Evolutionary conservation across 2,888 invertebrate genomes (phyloP).

Genomic region (Patella depressa): DNA sequence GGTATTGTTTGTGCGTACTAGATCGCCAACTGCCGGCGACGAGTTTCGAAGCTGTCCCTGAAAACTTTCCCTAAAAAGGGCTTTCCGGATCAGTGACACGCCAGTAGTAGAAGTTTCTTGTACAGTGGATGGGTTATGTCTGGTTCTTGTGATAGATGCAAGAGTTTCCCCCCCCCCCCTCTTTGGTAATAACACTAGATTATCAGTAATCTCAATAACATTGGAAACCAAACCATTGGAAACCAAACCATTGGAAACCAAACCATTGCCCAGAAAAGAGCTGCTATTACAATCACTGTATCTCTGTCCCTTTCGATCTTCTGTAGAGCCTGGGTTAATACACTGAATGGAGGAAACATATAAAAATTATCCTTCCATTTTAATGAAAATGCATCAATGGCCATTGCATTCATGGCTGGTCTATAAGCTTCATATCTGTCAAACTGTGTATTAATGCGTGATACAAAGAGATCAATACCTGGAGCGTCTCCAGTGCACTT

Average conservation of each 20-base stretch:
- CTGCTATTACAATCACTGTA: conserved; percentile 20
- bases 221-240: conserved; percentile 16
- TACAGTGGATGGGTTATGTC: conserved; percentile 19
- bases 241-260: conserved; percentile 1
- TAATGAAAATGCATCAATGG: conserved; percentile 27
- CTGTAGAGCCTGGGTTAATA: conserved; percentile 21
- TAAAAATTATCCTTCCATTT: conserved; percentile 15
- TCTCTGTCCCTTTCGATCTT: conserved; percentile 25
- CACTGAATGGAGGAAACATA: conserved; percentile 30
- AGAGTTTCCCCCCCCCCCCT: neutral
- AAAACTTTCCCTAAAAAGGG: conserved; percentile 20
- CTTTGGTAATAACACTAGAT: conserved; percentile 20
- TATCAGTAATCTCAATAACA: too few relatives aligned
- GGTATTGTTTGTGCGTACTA: conserved; percentile 21
- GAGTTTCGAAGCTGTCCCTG: conserved; percentile 18
- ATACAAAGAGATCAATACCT: too few relatives aligned
- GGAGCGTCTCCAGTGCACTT: too few relatives aligned
- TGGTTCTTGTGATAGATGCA: conserved; percentile 11
- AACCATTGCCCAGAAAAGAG: conserved; percentile 24
- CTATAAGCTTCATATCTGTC: conserved; percentile 26
- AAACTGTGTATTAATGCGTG: too few relatives aligned
- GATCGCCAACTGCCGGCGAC: conserved; percentile 15
- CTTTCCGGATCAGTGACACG: conserved; percentile 22
- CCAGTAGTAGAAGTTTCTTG: conserved; percentile 17
- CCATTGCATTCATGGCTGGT: conserved; percentile 27